These are phyloP conservation scores for Salpingus planirostris DNA, from an alignment of 2,888 invertebrate species.

Conservation along the genomic window DNA sequence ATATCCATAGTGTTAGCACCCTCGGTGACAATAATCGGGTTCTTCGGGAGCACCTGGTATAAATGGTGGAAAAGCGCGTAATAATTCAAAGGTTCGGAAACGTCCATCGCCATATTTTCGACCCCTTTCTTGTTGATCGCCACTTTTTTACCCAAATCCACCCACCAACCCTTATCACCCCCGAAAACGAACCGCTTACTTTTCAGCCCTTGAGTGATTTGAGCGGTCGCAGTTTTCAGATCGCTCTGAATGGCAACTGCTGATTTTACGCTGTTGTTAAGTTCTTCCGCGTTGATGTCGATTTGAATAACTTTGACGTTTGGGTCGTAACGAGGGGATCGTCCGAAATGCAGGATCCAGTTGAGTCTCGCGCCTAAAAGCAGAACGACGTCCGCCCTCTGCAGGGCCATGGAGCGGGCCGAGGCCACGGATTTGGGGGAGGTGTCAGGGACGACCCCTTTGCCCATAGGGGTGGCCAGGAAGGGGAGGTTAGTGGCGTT, in stretches of 20 bases:
- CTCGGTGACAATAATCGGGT: slow-evolving; percentile 89
- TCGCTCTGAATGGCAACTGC: slow-evolving; percentile 80
- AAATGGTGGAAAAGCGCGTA: slow-evolving; percentile 85
- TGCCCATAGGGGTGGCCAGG: slow-evolving; percentile 92
- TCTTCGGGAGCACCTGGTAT: slow-evolving; percentile 63
- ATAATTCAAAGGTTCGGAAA: slow-evolving; percentile 78
- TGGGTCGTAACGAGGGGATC: slow-evolving; percentile 70
- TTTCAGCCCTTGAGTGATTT: slow-evolving; percentile 52
- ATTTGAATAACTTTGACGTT: slow-evolving; percentile 87
- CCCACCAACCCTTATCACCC: slow-evolving; percentile 67
- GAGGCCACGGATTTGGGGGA: slow-evolving; percentile 70
- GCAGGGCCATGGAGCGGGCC: slow-evolving; percentile 71
- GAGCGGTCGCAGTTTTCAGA: slow-evolving; percentile 61
- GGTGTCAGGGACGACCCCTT: slow-evolving; percentile 67
- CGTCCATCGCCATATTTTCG: slow-evolving; percentile 61
- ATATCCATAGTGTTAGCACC: slow-evolving; percentile 99
- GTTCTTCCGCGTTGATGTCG: slow-evolving; percentile 82
- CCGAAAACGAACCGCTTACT: slow-evolving; percentile 51
- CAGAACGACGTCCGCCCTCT: slow-evolving; percentile 80
- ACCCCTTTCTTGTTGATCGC: slow-evolving; percentile 63
- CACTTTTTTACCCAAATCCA: slow-evolving; percentile 57
- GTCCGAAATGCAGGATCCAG: slow-evolving; percentile 97
- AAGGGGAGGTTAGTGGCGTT: slow-evolving; percentile 71
- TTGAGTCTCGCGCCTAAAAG: slow-evolving; percentile 76
- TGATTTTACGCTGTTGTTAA: slow-evolving; percentile 80